Conservation (phyloP, 2,113 vertebrate genomes). For the Pedionomus torquatus region DNA sequence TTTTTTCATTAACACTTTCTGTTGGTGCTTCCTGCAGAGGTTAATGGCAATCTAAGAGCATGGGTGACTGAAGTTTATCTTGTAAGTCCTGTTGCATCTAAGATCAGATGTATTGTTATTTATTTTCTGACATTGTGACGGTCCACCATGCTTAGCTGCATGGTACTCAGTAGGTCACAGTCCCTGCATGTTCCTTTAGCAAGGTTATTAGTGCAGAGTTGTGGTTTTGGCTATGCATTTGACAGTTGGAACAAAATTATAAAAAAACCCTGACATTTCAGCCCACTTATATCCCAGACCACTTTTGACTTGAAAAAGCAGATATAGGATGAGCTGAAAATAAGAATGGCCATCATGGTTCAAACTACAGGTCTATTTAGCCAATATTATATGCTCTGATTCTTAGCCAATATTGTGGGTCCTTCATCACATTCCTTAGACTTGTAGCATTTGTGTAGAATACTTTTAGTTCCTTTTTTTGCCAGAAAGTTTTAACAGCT, state of each 20-base stretch:
- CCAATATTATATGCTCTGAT: not conserved
- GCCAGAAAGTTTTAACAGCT: not conserved
- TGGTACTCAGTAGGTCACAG: not conserved
- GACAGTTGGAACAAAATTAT: not conserved
- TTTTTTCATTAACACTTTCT: not conserved
- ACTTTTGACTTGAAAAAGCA: not conserved
- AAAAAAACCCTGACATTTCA: not conserved
- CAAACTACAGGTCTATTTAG: not conserved
- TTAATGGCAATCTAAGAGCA: not conserved
- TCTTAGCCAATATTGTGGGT: not conserved
- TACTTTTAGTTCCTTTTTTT: not conserved
- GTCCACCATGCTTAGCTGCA: not conserved
- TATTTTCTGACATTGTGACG: not conserved
- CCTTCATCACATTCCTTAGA: not conserved
- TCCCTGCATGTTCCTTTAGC: not conserved
- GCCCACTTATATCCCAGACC: not conserved
- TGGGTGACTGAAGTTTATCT: not conserved
- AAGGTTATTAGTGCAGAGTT: not conserved
- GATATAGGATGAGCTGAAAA: not conserved
- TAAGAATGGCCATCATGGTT: not conserved
- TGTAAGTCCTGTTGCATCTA: not conserved
- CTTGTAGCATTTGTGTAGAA: not conserved
- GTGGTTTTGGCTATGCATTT: not conserved
- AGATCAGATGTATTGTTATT: not conserved
- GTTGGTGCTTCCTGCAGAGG: not conserved